phyloP scores from a whole-genome alignment of 2,888 invertebrate species.

The Pristionchus entomophagus region DNA sequence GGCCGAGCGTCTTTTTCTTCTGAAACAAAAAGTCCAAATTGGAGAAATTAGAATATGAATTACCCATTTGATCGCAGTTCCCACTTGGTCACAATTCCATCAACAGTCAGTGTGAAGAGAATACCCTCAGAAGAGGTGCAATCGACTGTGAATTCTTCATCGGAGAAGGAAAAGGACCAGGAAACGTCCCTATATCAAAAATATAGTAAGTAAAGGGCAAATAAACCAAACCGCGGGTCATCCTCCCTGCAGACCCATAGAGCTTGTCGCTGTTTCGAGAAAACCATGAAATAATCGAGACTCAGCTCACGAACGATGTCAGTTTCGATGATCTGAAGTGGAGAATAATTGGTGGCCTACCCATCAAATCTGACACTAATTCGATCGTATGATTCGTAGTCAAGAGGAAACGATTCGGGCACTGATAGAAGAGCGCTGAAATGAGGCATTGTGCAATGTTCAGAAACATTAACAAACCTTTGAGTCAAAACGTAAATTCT shows the following conservation, averaged over 20 bases:
- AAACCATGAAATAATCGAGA: slow-evolving; percentile 27
- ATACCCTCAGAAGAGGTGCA: not conserved
- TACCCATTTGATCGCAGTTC: slow-evolving; percentile 60
- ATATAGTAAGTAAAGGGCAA: too few species aligned
- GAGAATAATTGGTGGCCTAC: too few species aligned
- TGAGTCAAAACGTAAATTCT: slow-evolving; percentile 12
- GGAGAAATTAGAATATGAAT: not conserved
- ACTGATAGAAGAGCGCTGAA: slow-evolving; percentile 28
- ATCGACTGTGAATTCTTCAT: slow-evolving; percentile 35
- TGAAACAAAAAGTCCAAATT: slow-evolving; percentile 32
- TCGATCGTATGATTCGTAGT: slow-evolving; percentile 34
- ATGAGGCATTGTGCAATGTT: too few species aligned
- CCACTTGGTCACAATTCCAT: slow-evolving; percentile 63
- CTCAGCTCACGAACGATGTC: slow-evolving; percentile 14
- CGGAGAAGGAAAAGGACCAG: slow-evolving; percentile 20
- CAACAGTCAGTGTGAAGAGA: slow-evolving; percentile 58
- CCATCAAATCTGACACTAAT: not conserved
- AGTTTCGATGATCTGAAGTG: slow-evolving; percentile 3
- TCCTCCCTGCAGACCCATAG: slow-evolving; percentile 34
- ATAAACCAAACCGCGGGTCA: slow-evolving; percentile 12
- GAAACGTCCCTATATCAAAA: not conserved
- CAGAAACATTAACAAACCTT: not conserved
- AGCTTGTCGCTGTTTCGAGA: slow-evolving; percentile 32
- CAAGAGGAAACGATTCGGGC: slow-evolving; percentile 12
- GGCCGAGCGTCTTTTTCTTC: slow-evolving; percentile 56